phyloP scores from a whole-genome alignment of 2,797 vertebrate species.

The Trachops cirrhosus region DNA sequence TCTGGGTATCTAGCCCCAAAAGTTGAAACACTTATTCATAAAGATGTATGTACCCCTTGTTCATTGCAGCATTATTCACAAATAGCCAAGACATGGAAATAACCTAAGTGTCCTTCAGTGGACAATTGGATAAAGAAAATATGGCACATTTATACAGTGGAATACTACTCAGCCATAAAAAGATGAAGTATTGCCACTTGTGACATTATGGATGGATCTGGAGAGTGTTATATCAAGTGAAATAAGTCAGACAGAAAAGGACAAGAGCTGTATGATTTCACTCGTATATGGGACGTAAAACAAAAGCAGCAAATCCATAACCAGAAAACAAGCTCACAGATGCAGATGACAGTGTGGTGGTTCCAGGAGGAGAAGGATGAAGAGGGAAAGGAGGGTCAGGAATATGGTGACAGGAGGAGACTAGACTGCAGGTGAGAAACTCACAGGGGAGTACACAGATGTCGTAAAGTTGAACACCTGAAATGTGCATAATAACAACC shows the following conservation, averaged over 20 bases:
- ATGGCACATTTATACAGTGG: not conserved
- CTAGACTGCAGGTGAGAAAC: not conserved
- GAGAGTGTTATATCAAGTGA: not conserved
- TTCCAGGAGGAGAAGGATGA: not conserved
- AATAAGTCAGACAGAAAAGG: not conserved
- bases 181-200: not conserved
- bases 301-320: not conserved
- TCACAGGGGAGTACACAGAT: not conserved
- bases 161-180: not conserved
- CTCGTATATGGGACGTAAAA: too few species aligned
- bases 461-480: not conserved
- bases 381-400: too few species aligned
- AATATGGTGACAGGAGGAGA: not conserved
- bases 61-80: not conserved
- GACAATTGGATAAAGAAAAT: not conserved
- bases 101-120: not conserved
- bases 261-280: not conserved
- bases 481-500: not conserved
- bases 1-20: not conserved
- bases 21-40: not conserved
- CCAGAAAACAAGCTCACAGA: not conserved
- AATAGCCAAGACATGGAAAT: not conserved
- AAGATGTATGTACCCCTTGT: not conserved
- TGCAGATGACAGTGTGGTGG: not conserved
- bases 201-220: not conserved